Percentiles rank a stretch among this genome's conserved stretches.
Evolutionary conservation across 2,797 vertebrate species (phyloP).

Genomic region (Mastacembelus armatus): DNA sequence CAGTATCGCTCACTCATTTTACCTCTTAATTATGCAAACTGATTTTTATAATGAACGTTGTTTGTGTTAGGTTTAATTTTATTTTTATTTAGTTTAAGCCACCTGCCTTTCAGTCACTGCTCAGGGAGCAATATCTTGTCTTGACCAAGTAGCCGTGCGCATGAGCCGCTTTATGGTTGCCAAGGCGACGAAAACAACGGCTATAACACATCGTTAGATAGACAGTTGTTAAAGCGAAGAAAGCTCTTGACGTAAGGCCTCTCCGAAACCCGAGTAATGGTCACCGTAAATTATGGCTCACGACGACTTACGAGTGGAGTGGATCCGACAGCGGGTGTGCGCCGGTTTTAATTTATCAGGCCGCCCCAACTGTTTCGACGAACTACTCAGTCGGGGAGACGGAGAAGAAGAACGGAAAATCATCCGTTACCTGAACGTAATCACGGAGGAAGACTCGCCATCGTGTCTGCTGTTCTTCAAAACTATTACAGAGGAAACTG

Average conservation of each 20-base stretch:
- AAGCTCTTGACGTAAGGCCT: too few species aligned
- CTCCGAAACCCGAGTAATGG: too few species aligned
- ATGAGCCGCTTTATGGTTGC: neutral
- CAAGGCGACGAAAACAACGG: neutral
- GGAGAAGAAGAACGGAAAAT: constrained; percentile 79
- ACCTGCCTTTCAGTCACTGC: constrained; percentile 1
- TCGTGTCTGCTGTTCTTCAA: constrained; percentile 84
- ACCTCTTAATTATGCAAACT: too few species aligned
- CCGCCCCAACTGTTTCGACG: constrained; percentile 81
- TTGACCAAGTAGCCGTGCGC: neutral
- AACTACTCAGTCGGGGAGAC: constrained; percentile 83
- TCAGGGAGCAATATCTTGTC: neutral
- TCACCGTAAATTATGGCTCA: constrained; percentile 71
- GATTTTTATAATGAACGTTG: too few species aligned
- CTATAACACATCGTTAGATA: too few species aligned
- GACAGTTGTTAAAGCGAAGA: too few species aligned
- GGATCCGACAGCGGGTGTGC: constrained; percentile 86
- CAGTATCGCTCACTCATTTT: too few species aligned
- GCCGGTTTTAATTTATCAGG: constrained; percentile 73
- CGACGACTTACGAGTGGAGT: constrained; percentile 88
- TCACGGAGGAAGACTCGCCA: constrained; percentile 56
- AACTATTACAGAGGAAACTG: constrained; percentile 73
- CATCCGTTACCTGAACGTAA: constrained; percentile 80
- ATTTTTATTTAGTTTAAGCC: too few species aligned
- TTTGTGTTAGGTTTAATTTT: too few species aligned